Conservation (phyloP, 2,113 vertebrate species). For the Rhea pennata region DNA sequence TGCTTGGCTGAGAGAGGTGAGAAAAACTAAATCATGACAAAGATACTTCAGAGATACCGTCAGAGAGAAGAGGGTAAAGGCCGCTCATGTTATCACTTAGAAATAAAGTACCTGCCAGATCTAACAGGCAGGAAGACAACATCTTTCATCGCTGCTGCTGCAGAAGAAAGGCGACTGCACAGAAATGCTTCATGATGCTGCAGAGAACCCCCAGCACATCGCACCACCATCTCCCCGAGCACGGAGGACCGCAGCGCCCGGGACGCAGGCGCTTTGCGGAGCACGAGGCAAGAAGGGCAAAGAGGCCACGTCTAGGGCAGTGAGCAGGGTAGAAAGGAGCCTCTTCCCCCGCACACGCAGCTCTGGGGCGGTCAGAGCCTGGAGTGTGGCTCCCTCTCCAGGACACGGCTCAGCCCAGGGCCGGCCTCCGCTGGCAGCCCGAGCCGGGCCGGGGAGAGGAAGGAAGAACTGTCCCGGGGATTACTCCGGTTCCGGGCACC, state of each 20-base stretch:
- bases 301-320: not conserved
- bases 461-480: not conserved
- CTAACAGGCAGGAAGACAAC: not conserved
- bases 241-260: too few species aligned
- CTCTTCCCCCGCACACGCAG: not conserved
- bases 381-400: conserved; percentile 54
- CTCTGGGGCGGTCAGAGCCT: not conserved
- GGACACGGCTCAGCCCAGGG: not conserved
- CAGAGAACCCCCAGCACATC: not conserved
- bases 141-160: not conserved
- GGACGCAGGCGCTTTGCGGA: too few species aligned
- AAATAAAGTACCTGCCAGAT: not conserved
- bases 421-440: too few species aligned
- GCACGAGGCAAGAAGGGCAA: not conserved
- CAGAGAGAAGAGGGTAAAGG: not conserved
- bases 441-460: too few species aligned
- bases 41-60: not conserved
- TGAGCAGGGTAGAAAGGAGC: not conserved
- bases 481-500: fast-evolving
- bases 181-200: not conserved
- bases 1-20: not conserved
- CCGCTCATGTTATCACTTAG: not conserved
- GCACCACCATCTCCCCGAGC: not conserved
- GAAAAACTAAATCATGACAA: not conserved
- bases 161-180: not conserved